Evolutionary conservation across 2,888 invertebrate genomes (phyloP).

Genomic region (Frankliniella intonsa): DNA sequence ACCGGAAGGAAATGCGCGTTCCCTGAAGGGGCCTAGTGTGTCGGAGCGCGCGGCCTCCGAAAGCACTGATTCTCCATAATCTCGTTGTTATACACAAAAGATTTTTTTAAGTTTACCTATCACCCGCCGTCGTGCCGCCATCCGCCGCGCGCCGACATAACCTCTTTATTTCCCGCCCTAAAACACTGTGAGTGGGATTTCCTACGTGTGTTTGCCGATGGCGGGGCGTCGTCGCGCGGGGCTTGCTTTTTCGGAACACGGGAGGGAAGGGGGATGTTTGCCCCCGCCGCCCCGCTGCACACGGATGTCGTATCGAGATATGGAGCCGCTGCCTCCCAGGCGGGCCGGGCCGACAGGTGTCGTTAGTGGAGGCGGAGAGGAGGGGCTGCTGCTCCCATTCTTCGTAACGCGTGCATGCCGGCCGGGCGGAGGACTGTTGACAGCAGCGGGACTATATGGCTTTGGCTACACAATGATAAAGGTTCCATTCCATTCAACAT

Average conservation of each 20-base stretch:
- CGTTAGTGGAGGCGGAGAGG: not conserved
- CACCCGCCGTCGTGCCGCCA: too few relatives aligned
- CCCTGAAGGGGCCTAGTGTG: not conserved
- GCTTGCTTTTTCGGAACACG: not conserved
- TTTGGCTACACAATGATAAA: slow-evolving; percentile 1
- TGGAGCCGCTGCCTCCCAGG: too few relatives aligned
- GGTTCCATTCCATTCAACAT: not conserved
- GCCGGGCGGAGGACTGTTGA: not conserved
- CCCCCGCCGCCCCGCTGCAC: not conserved
- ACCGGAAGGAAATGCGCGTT: slow-evolving; percentile 8
- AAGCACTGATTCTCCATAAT: too few relatives aligned
- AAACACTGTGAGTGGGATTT: not conserved
- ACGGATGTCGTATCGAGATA: too few relatives aligned
- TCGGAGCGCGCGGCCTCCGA: not conserved
- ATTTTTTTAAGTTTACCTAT: too few relatives aligned
- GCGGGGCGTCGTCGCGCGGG: not conserved
- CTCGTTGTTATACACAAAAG: too few relatives aligned
- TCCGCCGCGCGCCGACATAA: not conserved
- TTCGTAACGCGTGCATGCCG: not conserved
- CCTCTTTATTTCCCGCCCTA: not conserved
- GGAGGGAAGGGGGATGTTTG: not conserved
- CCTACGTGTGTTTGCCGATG: not conserved
- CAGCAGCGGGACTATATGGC: not conserved
- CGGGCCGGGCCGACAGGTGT: too few relatives aligned
- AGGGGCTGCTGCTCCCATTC: not conserved